Percentiles rank a stretch among this genome's conserved stretches.
Evolutionary conservation across 2,797 vertebrate species (phyloP).

Genomic region (Oophaga sylvatica): DNA sequence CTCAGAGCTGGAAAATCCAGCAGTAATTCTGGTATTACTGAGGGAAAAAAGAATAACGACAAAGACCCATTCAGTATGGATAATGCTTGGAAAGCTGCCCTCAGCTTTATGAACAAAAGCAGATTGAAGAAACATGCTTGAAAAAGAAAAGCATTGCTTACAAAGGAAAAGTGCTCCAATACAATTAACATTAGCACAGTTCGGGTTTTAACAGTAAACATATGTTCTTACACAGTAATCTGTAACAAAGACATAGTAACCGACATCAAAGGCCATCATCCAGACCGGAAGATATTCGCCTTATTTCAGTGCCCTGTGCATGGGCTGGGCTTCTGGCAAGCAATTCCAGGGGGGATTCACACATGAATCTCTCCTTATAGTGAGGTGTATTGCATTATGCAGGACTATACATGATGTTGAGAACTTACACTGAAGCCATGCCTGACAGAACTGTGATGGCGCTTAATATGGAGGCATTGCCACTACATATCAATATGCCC

Average conservation of each 20-base stretch:
- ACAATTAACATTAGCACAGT: slow-evolving; percentile 34
- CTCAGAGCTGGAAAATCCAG: slow-evolving; percentile 29
- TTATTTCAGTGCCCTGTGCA: background rate
- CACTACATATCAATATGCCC: no score
- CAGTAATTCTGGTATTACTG: slow-evolving; percentile 16
- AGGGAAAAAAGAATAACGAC: background rate
- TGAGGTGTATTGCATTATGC: no score
- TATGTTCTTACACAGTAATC: background rate
- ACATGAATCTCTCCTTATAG: no score
- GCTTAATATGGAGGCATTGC: no score
- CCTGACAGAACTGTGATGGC: no score
- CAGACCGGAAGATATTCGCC: background rate
- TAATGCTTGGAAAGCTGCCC: slow-evolving; percentile 32
- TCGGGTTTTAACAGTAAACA: slow-evolving; percentile 16
- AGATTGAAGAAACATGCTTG: slow-evolving; percentile 29
- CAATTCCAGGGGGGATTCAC: no score
- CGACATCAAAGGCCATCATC: background rate
- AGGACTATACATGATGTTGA: no score
- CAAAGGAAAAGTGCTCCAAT: slow-evolving; percentile 2
- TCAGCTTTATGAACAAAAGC: slow-evolving; percentile 31
- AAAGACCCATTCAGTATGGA: slow-evolving; percentile 35
- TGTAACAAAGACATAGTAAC: background rate
- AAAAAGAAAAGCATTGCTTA: slow-evolving; percentile 19
- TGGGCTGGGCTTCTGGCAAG: background rate
- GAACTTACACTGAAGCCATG: no score